Conservation (phyloP, 2,113 vertebrate genomes). For the Anolis sagrei region DNA sequence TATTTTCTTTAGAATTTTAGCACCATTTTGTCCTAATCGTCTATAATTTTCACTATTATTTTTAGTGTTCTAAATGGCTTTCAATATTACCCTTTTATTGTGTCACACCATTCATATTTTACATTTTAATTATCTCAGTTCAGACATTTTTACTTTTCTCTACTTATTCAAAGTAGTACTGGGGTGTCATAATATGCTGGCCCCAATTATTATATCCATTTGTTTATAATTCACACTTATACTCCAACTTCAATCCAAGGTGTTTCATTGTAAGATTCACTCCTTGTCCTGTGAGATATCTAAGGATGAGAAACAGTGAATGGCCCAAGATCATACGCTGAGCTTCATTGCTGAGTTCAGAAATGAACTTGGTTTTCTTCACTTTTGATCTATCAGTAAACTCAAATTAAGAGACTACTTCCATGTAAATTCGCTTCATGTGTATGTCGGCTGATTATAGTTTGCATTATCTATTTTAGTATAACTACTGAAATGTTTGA, state of each 20-base stretch:
- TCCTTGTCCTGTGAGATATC: background rate
- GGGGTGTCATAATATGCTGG: background rate
- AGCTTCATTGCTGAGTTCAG: background rate
- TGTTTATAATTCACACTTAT: background rate
- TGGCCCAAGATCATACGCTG: no score
- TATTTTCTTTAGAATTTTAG: background rate
- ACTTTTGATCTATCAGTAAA: no score
- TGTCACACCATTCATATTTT: background rate
- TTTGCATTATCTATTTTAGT: no score
- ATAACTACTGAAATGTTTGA: no score
- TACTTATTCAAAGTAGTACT: no score
- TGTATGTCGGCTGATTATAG: no score
- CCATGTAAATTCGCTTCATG: no score
- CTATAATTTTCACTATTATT: constrained; percentile 10
- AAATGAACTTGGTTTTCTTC: no score
- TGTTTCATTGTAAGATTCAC: no score
- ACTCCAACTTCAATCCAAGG: no score
- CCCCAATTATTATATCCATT: background rate
- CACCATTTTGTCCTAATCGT: background rate
- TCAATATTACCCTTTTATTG: background rate
- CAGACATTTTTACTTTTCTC: background rate
- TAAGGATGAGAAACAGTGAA: background rate
- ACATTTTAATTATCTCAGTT: background rate
- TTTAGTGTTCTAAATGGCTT: background rate
- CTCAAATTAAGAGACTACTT: no score